Evolutionary conservation across 2,888 invertebrate genomes (phyloP), one percentile per base, ranked within the genome.

Genomic region (Drosophila paranaensis): DNA sequence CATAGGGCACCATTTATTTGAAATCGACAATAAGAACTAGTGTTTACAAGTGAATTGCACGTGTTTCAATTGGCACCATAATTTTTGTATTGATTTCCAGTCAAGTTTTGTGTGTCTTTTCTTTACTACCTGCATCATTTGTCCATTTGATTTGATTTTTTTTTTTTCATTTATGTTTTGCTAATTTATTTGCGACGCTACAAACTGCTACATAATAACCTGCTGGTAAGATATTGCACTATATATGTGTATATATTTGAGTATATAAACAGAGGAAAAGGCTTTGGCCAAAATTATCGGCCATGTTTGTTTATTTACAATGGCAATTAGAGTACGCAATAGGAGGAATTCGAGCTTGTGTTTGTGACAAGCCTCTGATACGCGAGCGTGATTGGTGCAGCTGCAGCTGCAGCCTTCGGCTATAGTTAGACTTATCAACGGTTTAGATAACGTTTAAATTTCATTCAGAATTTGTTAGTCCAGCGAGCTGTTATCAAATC

Each of bases 11-110:
- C 13, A 46, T 63, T 63, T 70, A 20, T 43, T 74, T 77, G 70
- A 3, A 77, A 70, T 39, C 57, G 40, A 66, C 70, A 77, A 74
- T 74, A 77, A 74, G 3, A 70, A 66, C 62, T 79, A 77, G 79
- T 70, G 75, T 27, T 74, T 79, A 46, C 60, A 57, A 61, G 79
- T 66, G 60, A 58, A 79, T 70, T 77, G 66, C 77, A 78, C 79
- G 56, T 39, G 30, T 60, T 63, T 66, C 27, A 54, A 74, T 79
- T 77, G 71, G 77, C 77, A 79, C 63, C 40, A 48, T 40, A 62
- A 51, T 70, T 74, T 2, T 65, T 74, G 4, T 66, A 74, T 77
- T 78, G 79, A 66, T 79, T 77, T 78, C 60, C 65, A 58, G 48
- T 74, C 27, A 42, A 74, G n/a, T 77, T 70, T 57, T 35, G n/a